These are phyloP conservation scores for Oreochromis aureus DNA, from an alignment of 2,113 vertebrate species.

Conservation along the genomic window DNA sequence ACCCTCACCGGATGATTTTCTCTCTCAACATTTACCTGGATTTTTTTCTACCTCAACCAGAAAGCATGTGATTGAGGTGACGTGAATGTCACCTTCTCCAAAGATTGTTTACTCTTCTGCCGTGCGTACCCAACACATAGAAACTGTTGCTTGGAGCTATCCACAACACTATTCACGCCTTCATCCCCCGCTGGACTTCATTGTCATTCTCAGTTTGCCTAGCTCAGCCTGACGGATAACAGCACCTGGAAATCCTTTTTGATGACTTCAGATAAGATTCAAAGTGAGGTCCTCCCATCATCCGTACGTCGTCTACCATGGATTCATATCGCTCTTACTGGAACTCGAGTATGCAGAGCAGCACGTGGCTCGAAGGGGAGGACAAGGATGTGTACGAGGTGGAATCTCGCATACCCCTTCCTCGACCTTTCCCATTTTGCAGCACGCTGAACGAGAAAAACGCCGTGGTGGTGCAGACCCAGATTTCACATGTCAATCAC, in stretches of 20 bases:
- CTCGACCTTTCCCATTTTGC: conserved; percentile 82
- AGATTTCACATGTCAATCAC: conserved; percentile 85
- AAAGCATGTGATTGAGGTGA: conserved; percentile 39
- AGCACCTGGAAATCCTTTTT: not conserved
- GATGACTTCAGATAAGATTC: conserved; percentile 10
- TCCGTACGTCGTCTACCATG: conserved; percentile 66
- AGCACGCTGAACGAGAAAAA: conserved; percentile 83
- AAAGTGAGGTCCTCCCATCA: not conserved
- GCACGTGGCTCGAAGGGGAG: conserved; percentile 78
- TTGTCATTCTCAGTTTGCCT: not conserved
- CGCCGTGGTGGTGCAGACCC: conserved; percentile 86
- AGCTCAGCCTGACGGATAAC: not conserved
- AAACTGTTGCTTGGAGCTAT: conserved; percentile 57
- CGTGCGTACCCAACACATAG: conserved; percentile 31
- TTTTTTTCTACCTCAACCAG: conserved; percentile 28
- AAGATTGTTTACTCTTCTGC: conserved; percentile 59
- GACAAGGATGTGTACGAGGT: conserved; percentile 89
- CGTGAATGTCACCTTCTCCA: conserved; percentile 17
- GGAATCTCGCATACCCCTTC: conserved; percentile 90
- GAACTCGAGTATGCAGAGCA: conserved; percentile 69
- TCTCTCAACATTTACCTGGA: conserved; percentile 30
- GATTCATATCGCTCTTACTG: conserved; percentile 85
- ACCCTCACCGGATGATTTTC: not conserved
- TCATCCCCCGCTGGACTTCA: conserved; percentile 27
- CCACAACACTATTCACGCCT: conserved; percentile 14